Base-by-base conservation (phyloP, 2,888 invertebrate genomes). In the Plagodis dolabraria region DNA sequence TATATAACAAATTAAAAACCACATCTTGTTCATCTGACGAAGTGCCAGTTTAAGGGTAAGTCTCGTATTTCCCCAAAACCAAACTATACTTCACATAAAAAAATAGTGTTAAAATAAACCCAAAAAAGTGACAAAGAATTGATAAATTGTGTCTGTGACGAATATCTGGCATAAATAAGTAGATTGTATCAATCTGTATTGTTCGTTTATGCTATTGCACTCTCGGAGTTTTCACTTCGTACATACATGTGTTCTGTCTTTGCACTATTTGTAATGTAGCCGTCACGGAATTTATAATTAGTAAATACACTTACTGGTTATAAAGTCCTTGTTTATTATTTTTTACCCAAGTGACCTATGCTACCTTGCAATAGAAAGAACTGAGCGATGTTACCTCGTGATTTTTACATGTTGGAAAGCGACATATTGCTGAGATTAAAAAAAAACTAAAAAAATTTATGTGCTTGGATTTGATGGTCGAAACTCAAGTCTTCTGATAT, bases 141-240 rank as follows among this genome's bases (percentile, higher is more conserved):
- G 22, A 9, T 44, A 55, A 51, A 38, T 51, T 47, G 50, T 52
- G 48, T 52, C 43, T 53, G 51, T 60, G 43, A 54, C 34, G 38
- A 53, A 49, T 22, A 55, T 47, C 8, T 51, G 43, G 51, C 45
- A 42, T 59, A 48, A 45, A 54, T 42, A 40, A 5, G 56, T 61
- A 57, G 60, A 61, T 61, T 61, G 60, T 61, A 61, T 61, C 60
- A 61, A 61, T 61, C 60, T 60, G 43, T 50, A 43, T 12, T 34
- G 43, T 50, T 50, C 50, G 50, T 50, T 48, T 43, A 50, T 50
- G 50, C 50, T 50, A 50, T 50, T 50, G 50, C 50, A 50, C 50
- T 12, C 2, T 33, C 38, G 38, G 33, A 50, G 50, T 42, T 38
- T n/a, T 48, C 7, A 38, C 38, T 34, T 50, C 42, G 33, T 6